phyloP scores from a whole-genome alignment of 2,113 vertebrate species.

The Lipophrys pholis region DNA sequence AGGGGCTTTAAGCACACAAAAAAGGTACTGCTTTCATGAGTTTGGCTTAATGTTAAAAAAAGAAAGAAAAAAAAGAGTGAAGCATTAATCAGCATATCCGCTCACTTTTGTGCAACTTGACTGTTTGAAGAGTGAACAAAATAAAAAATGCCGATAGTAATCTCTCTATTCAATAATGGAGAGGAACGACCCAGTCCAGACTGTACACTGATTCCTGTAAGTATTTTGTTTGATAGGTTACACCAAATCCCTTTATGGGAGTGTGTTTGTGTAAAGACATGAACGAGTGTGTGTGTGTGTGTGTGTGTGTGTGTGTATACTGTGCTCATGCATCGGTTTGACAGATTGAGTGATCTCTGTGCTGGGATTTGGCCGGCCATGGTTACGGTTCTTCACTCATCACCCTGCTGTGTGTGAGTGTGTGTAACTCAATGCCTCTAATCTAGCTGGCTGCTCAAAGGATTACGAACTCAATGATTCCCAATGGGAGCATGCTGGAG shows the following conservation, averaged over 20 bases:
- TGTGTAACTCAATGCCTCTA: constrained; percentile 84
- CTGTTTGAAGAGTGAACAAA: constrained; percentile 72
- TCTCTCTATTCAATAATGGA: constrained; percentile 68
- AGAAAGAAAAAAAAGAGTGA: constrained; percentile 46
- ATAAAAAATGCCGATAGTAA: constrained; percentile 76
- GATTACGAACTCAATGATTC: constrained; percentile 74
- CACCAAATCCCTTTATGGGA: constrained; percentile 76
- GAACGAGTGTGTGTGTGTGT: constrained; percentile 64
- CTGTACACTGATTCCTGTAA: constrained; percentile 68
- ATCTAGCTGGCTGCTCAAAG: constrained; percentile 81
- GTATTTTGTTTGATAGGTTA: constrained; percentile 75
- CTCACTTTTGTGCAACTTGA: constrained; percentile 59
- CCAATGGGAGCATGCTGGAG: constrained; percentile 75
- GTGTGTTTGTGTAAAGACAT: constrained; percentile 70
- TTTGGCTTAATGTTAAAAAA: constrained; percentile 42
- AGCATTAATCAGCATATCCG: constrained; percentile 65
- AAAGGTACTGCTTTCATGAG: constrained; percentile 72
- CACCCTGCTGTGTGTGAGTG: constrained; percentile 77
- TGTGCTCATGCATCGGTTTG: constrained; percentile 67
- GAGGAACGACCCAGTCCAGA: constrained; percentile 50
- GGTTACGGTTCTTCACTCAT: constrained; percentile 81
- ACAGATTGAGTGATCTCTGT: constrained; percentile 77
- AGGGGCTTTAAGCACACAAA: constrained; percentile 59
- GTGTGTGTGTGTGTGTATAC: constrained; percentile 62
- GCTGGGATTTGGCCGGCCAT: constrained; percentile 76